Conservation (phyloP, 2,113 vertebrate genomes). For the Lamprotornis superbus region DNA sequence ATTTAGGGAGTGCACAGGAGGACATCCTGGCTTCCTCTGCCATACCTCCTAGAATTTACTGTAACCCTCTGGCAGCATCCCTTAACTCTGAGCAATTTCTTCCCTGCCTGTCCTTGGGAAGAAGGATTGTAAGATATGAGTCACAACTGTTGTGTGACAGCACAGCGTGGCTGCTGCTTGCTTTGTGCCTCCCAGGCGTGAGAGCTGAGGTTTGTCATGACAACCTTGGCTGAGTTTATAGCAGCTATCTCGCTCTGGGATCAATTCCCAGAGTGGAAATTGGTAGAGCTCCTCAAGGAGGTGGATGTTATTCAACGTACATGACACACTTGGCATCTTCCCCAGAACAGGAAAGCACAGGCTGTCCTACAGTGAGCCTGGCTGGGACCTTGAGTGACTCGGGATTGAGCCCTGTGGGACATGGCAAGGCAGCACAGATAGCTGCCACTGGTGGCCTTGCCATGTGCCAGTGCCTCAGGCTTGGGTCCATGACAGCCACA, state of each 20-base stretch:
- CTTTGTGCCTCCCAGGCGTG: not conserved
- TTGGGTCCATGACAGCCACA: not conserved
- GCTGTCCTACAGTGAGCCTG: not conserved
- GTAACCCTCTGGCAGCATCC: not conserved
- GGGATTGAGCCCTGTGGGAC: rapidly evolving
- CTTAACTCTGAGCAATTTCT: not conserved
- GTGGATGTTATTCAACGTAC: not conserved
- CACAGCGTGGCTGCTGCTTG: not conserved
- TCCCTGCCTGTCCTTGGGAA: not conserved
- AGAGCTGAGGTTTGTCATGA: not conserved
- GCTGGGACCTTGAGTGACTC: rapidly evolving
- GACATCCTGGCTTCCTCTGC: not conserved
- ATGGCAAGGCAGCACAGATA: not conserved
- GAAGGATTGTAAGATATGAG: not conserved
- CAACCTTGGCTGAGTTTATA: not conserved
- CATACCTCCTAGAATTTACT: not conserved
- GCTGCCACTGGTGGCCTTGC: not conserved
- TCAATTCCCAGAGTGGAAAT: not conserved
- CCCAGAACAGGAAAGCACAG: not conserved
- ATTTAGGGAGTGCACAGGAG: not conserved
- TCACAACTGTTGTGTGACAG: not conserved
- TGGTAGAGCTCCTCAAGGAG: not conserved
- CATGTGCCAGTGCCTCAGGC: rapidly evolving
- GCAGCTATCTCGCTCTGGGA: not conserved
- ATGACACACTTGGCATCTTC: not conserved